Percentiles rank a stretch among this genome's conserved stretches.
Conservation (phyloP, 2,797 vertebrate genomes). For the Mionectes olivaceus region DNA sequence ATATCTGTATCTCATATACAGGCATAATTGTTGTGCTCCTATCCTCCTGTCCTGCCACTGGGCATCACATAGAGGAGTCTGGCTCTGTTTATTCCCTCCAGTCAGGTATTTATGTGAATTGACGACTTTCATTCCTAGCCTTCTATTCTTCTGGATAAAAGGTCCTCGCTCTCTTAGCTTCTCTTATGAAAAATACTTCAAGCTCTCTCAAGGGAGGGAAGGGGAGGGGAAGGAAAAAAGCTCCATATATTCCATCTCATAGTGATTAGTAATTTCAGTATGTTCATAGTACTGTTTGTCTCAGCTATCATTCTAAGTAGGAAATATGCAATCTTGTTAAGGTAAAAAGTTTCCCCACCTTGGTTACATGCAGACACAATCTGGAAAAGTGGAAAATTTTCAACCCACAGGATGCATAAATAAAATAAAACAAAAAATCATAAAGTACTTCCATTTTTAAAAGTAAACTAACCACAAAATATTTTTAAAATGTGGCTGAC, state of each 20-base stretch:
- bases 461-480: neutral
- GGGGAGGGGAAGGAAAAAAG: too few species aligned
- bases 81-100: neutral
- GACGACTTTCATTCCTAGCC: neutral
- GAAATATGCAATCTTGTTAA: neutral
- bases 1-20: neutral
- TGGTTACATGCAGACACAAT: neutral
- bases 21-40: neutral
- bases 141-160: neutral
- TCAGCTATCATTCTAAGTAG: neutral
- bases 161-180: fast-evolving
- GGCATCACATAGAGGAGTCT: neutral
- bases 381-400: neutral
- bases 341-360: neutral
- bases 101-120: neutral
- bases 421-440: neutral
- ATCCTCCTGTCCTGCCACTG: neutral
- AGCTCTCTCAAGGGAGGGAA: neutral
- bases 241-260: neutral
- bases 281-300: neutral
- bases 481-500: neutral
- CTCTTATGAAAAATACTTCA: neutral
- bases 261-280: neutral
- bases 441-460: neutral
- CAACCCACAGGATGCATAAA: neutral